These are phyloP conservation scores for Dufourea novaeangliae DNA, from an alignment of 1,140 invertebrate genomes.

Conservation along the genomic window DNA sequence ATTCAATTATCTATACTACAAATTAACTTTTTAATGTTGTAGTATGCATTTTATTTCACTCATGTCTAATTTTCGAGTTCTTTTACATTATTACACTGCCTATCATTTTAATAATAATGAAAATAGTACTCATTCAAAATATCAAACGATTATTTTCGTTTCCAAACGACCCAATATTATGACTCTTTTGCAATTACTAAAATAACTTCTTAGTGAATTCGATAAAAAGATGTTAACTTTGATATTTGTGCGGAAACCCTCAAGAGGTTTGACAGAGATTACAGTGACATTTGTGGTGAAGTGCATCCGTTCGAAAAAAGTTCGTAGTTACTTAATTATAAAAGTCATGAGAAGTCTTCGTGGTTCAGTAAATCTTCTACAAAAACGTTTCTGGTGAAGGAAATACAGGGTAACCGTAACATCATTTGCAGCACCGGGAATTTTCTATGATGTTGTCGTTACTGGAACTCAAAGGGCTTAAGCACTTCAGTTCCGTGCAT, in stretches of 20 bases:
- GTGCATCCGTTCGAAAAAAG: background rate
- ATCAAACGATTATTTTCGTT: no score
- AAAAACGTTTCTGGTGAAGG: background rate
- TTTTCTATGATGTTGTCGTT: conserved; percentile 7
- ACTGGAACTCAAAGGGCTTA: background rate
- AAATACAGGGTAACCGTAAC: background rate
- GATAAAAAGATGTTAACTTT: no score
- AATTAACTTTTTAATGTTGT: no score
- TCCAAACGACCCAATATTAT: no score
- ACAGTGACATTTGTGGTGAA: background rate
- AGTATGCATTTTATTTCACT: no score
- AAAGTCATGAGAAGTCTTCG: background rate
- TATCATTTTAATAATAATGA: no score
- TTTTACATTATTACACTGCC: no score
- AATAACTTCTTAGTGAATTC: no score
- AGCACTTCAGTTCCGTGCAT: background rate
- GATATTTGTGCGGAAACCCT: background rate
- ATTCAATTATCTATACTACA: no score
- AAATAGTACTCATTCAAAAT: no score
- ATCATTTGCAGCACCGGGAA: background rate
- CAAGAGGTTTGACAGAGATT: background rate
- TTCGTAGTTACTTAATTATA: background rate
- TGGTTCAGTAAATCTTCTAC: background rate
- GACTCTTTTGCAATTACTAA: no score
- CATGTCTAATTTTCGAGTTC: no score